Base-by-base conservation (phyloP, 30 jellyfish, hydroid and myxozoan genomes). In the Chrysaora quinquecirrha region DNA sequence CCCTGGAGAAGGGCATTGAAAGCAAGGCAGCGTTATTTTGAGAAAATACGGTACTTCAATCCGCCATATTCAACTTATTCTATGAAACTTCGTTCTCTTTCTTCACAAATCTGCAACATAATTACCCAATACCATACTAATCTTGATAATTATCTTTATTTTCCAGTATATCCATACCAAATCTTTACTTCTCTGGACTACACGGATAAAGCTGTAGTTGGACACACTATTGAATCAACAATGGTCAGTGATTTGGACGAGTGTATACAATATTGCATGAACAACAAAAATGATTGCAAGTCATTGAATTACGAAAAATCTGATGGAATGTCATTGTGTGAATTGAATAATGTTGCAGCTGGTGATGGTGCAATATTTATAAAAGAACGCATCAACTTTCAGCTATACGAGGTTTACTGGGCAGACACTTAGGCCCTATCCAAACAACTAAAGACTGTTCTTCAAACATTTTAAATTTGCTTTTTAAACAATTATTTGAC, bases 331-430 rank as follows among this genome's bases (percentile, higher is more conserved):
- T 64, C 23, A 18, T 29, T 47, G 30, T 80, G 90, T 24, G 83
- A 80, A 73, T 68, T 80, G 49, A 80, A 66, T 60, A 64, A 21
- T 9, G 83, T 27, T 12, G 50, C 64, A 18, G 56, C 66, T 22
- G 27, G 28, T 56, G 4, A 28, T 24, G 30, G 12, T 30, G 75
- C 23, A 25, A 68, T 35, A 18, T 21, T 30, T 19, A 25, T 80
- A 9, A 31, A 30, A 0, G 83, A 80, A 21, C 24, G 69, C 11
- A 16, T 64, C 0, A 66, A 49, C 34, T 80, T 50, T 48, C 71
- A 38, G 14, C 49, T 63, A 24, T 80, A 80, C 34, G 90, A 80
- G 20, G 90, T 80, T 0, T 80, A 64, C 33, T 80, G 82, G 76
- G 20, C 75, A 28, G 75, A 63, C n/a, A n/a, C n/a, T n/a, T n/a